Evolutionary conservation across 2,113 vertebrate species (phyloP), one percentile per base, ranked within the genome.

Genomic region (Oophaga pumilio): DNA sequence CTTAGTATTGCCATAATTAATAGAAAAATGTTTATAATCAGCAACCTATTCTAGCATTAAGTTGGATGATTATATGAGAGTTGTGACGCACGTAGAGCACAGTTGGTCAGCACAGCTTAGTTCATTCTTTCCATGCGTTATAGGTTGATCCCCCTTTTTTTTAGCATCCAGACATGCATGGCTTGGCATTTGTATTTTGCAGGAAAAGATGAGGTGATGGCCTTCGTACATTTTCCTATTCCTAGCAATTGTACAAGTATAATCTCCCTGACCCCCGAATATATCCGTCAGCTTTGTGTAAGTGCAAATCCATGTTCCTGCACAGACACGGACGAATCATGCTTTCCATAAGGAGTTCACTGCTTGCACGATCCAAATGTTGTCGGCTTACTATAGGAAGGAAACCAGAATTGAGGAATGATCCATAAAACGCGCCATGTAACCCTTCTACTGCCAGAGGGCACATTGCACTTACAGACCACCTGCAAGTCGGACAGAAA

Each of bases 271-370:
- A 68, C 74, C 74, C 77, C 60, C 66, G 43, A 86, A 68, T 78
- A 56, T 26, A 86, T 66, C 74, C 74, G 50, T 68, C 33, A 66
- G 43, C 57, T 56, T 62, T 52, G 74, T 53, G 18, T 81, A 87
- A 74, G 86, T 87, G 86, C 73, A 82, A 87, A 87, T 60, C 78
- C 78, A 82, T 49, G 5, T 62, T 74, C 10, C 52, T 69, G 49
- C 64, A 24, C 53, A 74, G 57, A 76, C 43, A 56, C 22, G 10
- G 50, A 24, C 68, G 56, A 76, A 33, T 87, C 28, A 82, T 76
- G 80, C 22, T 82, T 87, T 87, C 86, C 78, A 76, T 62, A 66
- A 77, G 62, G 84, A 8, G 0, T 50, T 77, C 18, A 76, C 84
- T 24, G 84, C 66, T 14, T 50, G 9, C 59, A 78, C 26, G 28